A percentile compares a stretch with the other conserved stretches of the same genome.
Evolutionary conservation across 2,888 invertebrate genomes (phyloP).

Genomic region (Ethmia dodecea): DNA sequence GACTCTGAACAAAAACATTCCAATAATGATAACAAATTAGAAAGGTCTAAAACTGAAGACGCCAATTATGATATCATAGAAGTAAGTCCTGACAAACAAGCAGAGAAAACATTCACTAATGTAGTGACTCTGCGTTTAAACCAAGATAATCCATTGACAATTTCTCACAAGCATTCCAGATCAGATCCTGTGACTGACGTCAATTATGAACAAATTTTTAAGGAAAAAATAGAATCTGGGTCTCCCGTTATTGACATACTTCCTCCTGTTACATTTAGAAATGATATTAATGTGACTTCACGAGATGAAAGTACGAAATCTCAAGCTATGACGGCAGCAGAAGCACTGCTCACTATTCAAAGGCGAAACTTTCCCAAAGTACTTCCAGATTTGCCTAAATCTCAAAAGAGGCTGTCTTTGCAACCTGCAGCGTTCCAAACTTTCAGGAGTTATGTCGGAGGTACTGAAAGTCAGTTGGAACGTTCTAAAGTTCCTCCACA

Average conservation of each 20-base stretch:
- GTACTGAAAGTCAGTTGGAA: slow-evolving; percentile 45
- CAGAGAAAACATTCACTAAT: slow-evolving; percentile 51
- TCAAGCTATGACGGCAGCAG: slow-evolving; percentile 79
- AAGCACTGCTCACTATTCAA: slow-evolving; percentile 84
- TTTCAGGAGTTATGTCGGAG: slow-evolving; percentile 45
- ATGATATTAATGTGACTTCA: slow-evolving; percentile 87
- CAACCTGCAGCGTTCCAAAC: slow-evolving; percentile 74
- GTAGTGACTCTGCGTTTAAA: slow-evolving; percentile 51
- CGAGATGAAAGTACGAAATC: slow-evolving; percentile 71
- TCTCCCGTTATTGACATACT: slow-evolving; percentile 45
- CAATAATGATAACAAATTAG: slow-evolving; percentile 40
- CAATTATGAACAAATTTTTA: slow-evolving; percentile 56
- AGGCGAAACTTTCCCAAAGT: slow-evolving; percentile 91
- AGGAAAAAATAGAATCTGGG: slow-evolving; percentile 42
- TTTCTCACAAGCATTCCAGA: slow-evolving; percentile 81
- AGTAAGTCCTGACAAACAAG: slow-evolving; percentile 20
- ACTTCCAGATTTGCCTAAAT: slow-evolving; percentile 84
- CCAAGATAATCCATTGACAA: slow-evolving; percentile 57
- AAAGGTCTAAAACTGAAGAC: slow-evolving; percentile 65
- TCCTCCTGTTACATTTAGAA: slow-evolving; percentile 66
- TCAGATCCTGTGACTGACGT: slow-evolving; percentile 83
- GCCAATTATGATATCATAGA: slow-evolving; percentile 29
- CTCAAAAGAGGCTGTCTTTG: slow-evolving; percentile 80
- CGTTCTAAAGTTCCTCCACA: slow-evolving; percentile 78
- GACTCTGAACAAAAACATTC: slow-evolving; percentile 60